phyloP scores from a whole-genome alignment of 2,888 invertebrate genomes.

The Diarsia mendica region DNA sequence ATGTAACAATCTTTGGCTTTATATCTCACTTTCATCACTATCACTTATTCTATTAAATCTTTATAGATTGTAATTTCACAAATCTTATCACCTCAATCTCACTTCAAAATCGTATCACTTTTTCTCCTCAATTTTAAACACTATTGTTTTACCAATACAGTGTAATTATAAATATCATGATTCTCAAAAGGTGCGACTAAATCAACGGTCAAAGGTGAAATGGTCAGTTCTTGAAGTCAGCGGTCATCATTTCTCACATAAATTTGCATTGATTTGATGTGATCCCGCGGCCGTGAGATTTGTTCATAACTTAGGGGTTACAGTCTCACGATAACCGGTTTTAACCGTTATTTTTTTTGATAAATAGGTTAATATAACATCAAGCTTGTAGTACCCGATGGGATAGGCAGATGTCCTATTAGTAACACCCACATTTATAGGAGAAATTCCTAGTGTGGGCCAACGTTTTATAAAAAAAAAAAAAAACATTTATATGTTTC shows the following conservation, averaged over 20 bases:
- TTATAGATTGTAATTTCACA: not conserved
- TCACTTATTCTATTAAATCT: not conserved
- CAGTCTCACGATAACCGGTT: conserved; percentile 67
- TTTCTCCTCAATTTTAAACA: not conserved
- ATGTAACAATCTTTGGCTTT: not conserved
- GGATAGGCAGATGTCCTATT: too few relatives aligned
- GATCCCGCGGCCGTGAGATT: conserved; percentile 54
- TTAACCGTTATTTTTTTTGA: conserved; percentile 21
- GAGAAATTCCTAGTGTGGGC: too few relatives aligned
- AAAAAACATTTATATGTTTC: too few relatives aligned
- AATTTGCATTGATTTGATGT: conserved; percentile 76
- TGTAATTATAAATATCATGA: not conserved
- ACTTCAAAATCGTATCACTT: not conserved
- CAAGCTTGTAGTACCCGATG: too few relatives aligned
- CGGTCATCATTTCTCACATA: conserved; percentile 85
- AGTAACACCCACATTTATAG: too few relatives aligned
- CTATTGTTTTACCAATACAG: not conserved
- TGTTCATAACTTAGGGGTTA: conserved; percentile 54
- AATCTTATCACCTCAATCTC: not conserved
- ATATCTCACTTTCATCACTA: conserved; percentile 23
- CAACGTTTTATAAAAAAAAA: too few relatives aligned
- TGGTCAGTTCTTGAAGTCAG: conserved; percentile 73
- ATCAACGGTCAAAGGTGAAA: conserved; percentile 74
- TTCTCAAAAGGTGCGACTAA: conserved; percentile 47
- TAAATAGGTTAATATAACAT: not conserved